Base-by-base conservation (phyloP, 2,113 vertebrate genomes). In the Labeo rohita region DNA sequence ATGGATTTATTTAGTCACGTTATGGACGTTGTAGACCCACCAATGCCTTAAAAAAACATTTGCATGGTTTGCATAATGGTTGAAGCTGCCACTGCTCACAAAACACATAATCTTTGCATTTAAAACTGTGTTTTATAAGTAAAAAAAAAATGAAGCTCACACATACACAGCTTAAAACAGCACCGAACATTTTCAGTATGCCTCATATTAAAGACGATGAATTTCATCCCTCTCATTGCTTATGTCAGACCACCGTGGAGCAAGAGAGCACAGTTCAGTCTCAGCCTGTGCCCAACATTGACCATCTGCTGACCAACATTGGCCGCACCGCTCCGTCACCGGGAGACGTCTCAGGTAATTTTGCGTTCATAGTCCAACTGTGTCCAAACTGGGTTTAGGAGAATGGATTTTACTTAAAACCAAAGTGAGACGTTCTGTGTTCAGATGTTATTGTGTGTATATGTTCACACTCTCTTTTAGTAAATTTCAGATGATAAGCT, bases 271-370 rank as follows among this genome's bases (percentile, higher is more conserved):
- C 98, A 15, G 97, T 99, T 94, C 97, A 99, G 91, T 98, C 97
- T 76, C 98, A 99, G 96, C 98, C 98, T 89, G 94, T 99, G 92
- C 98, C 98, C 92, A 99, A 99, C 96, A 99, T 99, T 95, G 98
- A 99, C 95, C 98, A 99, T 93, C 96, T 99, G 95, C 97, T 99
- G 93, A 97, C 96, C 95, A 99, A 99, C 97, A 99, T 99, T 92
- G 98, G 98, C 91, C 97, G 98, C 86, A 99, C 97, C 23, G 96
- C 95, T 89, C 89, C 94, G 15, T 95, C 97, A 81, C 98, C 98
- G 86, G 98, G 97, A 92, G 98, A 99, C 92, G 96, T 98, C 93
- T 99, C 98, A 98, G 98, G 98, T 99, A 99, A 98, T 96, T 43
- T 66, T 50, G 13, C 23, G 18, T 47, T 76, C 18, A 15, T 50